A percentile compares a stretch with the other conserved stretches of the same genome.
Evolutionary conservation across 1,140 invertebrate genomes (phyloP).

Genomic region (Neodiprion fabricii): DNA sequence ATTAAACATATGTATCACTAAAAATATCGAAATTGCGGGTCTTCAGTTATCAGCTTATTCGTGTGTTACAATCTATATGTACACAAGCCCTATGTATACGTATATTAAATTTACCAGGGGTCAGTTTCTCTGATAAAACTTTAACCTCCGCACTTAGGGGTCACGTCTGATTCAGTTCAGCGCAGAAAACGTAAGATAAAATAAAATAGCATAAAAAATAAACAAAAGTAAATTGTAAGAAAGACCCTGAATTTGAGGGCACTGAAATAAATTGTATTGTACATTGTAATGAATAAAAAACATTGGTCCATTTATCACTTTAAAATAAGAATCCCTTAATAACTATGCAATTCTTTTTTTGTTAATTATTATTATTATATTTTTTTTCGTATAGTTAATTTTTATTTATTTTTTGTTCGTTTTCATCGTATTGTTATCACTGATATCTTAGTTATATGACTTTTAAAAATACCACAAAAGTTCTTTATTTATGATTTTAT

Average conservation of each 20-base stretch:
- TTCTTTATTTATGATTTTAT: background rate
- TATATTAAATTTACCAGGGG: conserved; percentile 36
- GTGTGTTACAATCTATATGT: background rate
- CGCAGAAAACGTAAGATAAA: conserved; percentile 26
- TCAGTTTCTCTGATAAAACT: conserved; percentile 38
- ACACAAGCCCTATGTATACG: conserved; percentile 16
- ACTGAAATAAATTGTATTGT: background rate
- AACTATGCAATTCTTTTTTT: background rate
- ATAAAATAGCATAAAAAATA: conserved; percentile 27
- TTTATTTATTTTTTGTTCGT: background rate
- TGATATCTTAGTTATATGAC: background rate
- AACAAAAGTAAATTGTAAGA: background rate
- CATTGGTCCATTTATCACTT: conserved; percentile 35
- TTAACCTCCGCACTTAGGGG: conserved; percentile 26
- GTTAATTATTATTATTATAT: background rate
- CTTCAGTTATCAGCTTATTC: background rate
- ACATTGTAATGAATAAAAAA: conserved; percentile 6
- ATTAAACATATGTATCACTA: background rate
- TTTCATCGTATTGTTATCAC: background rate
- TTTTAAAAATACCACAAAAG: background rate
- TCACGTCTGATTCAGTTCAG: conserved; percentile 30
- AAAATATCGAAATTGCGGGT: background rate
- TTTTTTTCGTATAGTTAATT: background rate
- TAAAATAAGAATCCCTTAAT: conserved; percentile 25
- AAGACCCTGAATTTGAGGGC: background rate